phyloP scores from a whole-genome alignment of 2,113 vertebrate species.

The Rynchops niger region DNA sequence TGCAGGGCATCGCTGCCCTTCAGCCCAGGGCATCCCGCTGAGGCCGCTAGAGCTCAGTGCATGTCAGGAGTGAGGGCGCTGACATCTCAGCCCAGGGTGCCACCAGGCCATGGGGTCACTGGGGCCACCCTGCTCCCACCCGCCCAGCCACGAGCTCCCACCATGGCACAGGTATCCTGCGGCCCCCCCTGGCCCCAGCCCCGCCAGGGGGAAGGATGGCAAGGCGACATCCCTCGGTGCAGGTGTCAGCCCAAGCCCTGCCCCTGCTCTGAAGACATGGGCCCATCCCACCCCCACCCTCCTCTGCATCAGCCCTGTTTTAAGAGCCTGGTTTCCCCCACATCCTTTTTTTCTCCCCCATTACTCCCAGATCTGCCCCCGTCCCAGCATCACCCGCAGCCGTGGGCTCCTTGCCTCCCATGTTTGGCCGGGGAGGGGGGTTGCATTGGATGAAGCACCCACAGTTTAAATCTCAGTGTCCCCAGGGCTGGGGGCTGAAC shows the following conservation, averaged over 20 bases:
- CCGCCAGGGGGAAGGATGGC: fast-evolving
- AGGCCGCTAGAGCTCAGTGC: neutral
- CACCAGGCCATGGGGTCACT: neutral
- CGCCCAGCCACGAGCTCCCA: neutral
- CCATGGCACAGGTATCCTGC: neutral
- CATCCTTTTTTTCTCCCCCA: neutral
- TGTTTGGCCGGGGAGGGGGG: fast-evolving
- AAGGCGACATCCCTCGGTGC: neutral
- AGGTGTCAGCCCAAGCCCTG: neutral
- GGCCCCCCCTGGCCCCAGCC: fast-evolving
- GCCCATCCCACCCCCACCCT: neutral
- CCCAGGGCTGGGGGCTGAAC: neutral
- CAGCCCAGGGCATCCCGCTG: neutral
- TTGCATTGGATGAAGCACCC: neutral
- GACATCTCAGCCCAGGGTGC: neutral
- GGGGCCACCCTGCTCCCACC: too few species aligned
- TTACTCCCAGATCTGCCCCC: neutral
- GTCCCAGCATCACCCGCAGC: fast-evolving
- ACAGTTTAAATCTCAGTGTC: neutral
- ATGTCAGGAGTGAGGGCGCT: fast-evolving
- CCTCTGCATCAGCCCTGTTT: neutral
- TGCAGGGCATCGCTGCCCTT: neutral
- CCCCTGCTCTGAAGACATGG: fast-evolving
- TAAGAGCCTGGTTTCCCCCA: fast-evolving
- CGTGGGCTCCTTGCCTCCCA: neutral